Base-by-base conservation (phyloP, 2,113 vertebrate genomes). In the Myrmecobius fasciatus region DNA sequence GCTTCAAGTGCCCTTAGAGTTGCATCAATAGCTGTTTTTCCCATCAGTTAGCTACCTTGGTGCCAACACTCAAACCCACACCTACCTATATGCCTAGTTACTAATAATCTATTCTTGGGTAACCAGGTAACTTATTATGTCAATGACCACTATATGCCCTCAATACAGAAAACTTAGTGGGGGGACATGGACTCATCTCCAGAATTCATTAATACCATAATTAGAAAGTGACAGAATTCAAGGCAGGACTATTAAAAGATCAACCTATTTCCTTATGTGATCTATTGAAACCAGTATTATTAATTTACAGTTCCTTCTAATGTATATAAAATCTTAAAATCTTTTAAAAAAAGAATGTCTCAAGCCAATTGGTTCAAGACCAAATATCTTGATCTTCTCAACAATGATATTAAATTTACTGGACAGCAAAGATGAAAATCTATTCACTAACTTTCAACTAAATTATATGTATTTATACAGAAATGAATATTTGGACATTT, bases 161-260 rank as follows among this genome's bases (percentile, higher is more conserved):
- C 25, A 46, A 53, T 92, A 91, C 54, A 95, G 89, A 89, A 92
- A 90, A 89, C 17, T 75, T 75, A 75, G 60, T 67, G 60, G 60
- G 36, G 36, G 67, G 36, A n/a, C 36, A 75, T n/a, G 67, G 14
- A 36, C 4, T 75, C 17, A 92, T 60, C 12, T 94, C 53, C 36
- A 22, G 54, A 95, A 94, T 31, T 49, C 53, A n/a, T 46, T 75
- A 25, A 91, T 46, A 94, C 48, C 89, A 91, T 47, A 89, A 52
- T n/a, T 89, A 11, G 53, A 92, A 28, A 53, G 20, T 90, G 90
- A 51, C 54, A 91, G 89, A 94, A 89, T 91, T 94, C 10, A 52
- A n/a, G 43, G 47, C n/a, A 1, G 75, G 25, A 49, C 48, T 75
- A 96, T 25, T 28, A 91, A 92, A 36, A 94, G 36, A 92, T 25